Evolutionary conservation across 2,888 invertebrate genomes (phyloP), one percentile per base, ranked within the genome.

Genomic region (Carterocephalus palaemon): DNA sequence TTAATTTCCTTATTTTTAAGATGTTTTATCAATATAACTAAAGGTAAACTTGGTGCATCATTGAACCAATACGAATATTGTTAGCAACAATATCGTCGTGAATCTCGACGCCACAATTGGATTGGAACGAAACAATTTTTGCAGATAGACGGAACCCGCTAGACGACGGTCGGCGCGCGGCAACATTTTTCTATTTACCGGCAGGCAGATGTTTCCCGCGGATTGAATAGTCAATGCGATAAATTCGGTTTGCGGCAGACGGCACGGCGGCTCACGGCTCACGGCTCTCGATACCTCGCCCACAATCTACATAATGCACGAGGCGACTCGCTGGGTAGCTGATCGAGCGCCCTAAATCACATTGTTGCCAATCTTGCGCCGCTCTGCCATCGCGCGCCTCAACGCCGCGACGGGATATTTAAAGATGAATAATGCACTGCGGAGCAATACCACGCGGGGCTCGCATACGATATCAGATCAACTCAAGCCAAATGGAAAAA

Each of bases 161-260:
- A 19, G 31, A 45, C 38, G 53, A 32, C 48, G 10, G 34, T 13
- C n/a, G 37, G 34, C 12, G 39, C 55, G 57, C 34, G 48, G 34
- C 55, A 60, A 60, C 53, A 70, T 68, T 73, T 71, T 71, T 70
- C 67, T 56, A 68, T 69, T 67, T 67, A 65, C 54, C 62, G 58
- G 55, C 60, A 69, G 72, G 72, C 81, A 80, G 80, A 82, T 79
- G 82, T 73, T 73, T 69, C 64, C 61, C 66, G 64, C 67, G 75
- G 67, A 77, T 75, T 79, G 84, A 81, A 85, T 84, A 78, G 80
- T 72, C 81, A 80, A 80, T 81, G 76, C 67, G 84, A 85, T 85
- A 84, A 85, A 84, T 81, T 82, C 81, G 72, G 80, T 78, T 78
- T 75, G 70, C 64, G 59, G 61, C 53, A 56, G 69, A 67, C 77